Conservation (phyloP, 1,140 invertebrate species). For the Philopotamus ludificatus region DNA sequence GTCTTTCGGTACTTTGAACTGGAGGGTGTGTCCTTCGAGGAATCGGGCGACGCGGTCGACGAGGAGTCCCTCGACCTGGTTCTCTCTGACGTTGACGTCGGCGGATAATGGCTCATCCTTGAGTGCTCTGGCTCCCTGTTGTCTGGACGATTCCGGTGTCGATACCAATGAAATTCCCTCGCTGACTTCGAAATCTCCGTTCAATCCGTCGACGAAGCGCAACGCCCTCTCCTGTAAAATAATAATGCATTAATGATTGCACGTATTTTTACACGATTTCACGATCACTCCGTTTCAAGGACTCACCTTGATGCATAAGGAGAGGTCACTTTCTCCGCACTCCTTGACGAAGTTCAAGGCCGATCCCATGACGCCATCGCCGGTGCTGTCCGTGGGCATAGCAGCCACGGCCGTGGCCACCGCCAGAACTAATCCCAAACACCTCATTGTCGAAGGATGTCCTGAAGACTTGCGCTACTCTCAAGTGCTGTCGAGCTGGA, state of each 20-base stretch:
- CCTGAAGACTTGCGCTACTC: background rate
- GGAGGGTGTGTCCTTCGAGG: slow-evolving; percentile 74
- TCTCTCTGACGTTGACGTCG: slow-evolving; percentile 69
- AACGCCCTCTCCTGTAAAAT: slow-evolving; percentile 62
- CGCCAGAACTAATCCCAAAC: slow-evolving; percentile 55
- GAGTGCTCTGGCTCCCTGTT: slow-evolving; percentile 53
- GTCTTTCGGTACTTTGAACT: slow-evolving; percentile 71
- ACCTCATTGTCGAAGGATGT: slow-evolving; percentile 54
- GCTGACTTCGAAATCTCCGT: slow-evolving; percentile 56
- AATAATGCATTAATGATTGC: background rate
- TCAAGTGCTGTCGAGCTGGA: slow-evolving; percentile 7
- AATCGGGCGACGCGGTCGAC: slow-evolving; percentile 72
- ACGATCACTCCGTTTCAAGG: background rate
- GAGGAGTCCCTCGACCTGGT: slow-evolving; percentile 73
- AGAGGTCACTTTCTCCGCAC: slow-evolving; percentile 67
- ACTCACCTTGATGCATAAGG: slow-evolving; percentile 70
- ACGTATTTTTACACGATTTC: background rate
- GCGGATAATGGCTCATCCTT: slow-evolving; percentile 59
- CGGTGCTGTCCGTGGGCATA: slow-evolving; percentile 54
- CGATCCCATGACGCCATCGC: slow-evolving; percentile 55
- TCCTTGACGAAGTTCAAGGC: slow-evolving; percentile 67
- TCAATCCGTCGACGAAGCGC: slow-evolving; percentile 64
- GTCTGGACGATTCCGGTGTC: slow-evolving; percentile 57
- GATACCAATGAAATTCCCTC: slow-evolving; percentile 72
- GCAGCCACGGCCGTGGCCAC: slow-evolving; percentile 53